These are phyloP conservation scores for Pocillopora grandis DNA, from an alignment of 92 coral and sea anemone species.

Conservation along the genomic window DNA sequence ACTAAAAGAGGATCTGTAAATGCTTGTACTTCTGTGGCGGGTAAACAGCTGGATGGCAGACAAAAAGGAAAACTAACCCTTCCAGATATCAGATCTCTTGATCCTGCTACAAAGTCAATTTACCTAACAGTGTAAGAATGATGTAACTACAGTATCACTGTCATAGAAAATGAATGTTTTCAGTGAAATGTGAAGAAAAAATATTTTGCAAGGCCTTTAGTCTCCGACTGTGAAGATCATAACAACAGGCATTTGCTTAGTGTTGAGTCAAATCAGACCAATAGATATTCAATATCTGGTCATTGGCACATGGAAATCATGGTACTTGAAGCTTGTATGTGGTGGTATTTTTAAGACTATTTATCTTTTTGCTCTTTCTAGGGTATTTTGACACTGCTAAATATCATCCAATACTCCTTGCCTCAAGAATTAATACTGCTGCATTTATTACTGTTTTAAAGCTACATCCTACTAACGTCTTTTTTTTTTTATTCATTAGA, in stretches of 20 bases:
- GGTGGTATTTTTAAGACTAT: neutral
- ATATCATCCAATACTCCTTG: no score
- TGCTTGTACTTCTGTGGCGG: neutral
- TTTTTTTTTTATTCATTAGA: neutral
- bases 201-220: no score
- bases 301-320: neutral
- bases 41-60: conserved; percentile 17
- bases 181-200: no score
- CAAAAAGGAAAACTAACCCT: conserved; percentile 15
- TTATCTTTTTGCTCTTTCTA: neutral
- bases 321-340: neutral
- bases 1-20: conserved; percentile 1
- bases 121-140: conserved; percentile 33
- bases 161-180: neutral
- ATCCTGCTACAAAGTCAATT: conserved; percentile 26
- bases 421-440: no score
- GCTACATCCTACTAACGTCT: neutral
- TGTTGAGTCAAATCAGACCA: no score
- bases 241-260: no score
- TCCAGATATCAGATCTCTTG: conserved; percentile 31
- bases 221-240: no score
- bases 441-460: neutral
- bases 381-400: conserved; percentile 11
- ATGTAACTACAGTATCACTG: neutral
- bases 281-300: no score